Conservation (phyloP, 2,888 invertebrate genomes). For the Ametastegia equiseti region DNA sequence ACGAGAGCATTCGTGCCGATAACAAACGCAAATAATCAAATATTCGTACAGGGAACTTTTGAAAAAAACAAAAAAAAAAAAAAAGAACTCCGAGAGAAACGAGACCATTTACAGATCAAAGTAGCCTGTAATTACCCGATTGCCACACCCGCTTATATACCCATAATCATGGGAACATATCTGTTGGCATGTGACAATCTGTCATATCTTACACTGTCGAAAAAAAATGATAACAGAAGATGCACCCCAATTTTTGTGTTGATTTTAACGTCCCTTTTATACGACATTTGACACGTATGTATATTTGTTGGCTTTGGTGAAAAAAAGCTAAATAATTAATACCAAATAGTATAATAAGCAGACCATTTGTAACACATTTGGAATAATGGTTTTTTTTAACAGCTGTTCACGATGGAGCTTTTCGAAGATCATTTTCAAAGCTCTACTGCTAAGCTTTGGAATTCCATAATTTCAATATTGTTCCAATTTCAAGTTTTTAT, state of each 20-base stretch:
- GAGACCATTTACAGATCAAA: background rate
- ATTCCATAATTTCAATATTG: background rate
- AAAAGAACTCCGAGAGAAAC: background rate
- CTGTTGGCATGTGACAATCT: background rate
- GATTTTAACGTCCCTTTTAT: too few species aligned
- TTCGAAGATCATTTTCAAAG: background rate
- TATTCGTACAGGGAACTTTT: slow-evolving; percentile 9
- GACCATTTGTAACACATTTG: too few species aligned
- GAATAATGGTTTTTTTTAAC: background rate
- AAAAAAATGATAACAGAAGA: too few species aligned
- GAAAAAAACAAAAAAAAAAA: too few species aligned
- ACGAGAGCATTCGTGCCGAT: background rate
- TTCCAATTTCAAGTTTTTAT: background rate
- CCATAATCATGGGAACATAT: background rate
- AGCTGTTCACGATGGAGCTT: too few species aligned
- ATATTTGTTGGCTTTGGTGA: too few species aligned
- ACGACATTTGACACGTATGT: too few species aligned
- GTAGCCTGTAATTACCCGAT: background rate
- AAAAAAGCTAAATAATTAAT: too few species aligned
- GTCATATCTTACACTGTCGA: too few species aligned
- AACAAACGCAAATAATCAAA: background rate
- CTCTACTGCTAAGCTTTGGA: background rate
- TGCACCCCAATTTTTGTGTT: too few species aligned
- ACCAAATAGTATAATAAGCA: too few species aligned
- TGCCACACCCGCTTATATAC: background rate